Evolutionary conservation across 2,797 vertebrate genomes (phyloP).

Genomic region (Phataginus tetradactyla): DNA sequence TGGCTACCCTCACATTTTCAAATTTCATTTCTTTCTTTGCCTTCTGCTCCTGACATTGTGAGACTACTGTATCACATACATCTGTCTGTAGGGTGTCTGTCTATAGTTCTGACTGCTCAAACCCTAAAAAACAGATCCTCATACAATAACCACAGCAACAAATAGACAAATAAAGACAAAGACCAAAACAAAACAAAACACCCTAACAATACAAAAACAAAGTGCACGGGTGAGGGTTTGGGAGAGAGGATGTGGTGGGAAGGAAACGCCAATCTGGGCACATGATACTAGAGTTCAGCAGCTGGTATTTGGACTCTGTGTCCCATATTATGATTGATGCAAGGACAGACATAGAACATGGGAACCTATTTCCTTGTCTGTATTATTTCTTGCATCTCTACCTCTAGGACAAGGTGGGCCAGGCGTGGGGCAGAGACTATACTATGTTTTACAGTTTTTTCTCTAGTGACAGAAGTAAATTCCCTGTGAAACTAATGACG

Average conservation of each 20-base stretch:
- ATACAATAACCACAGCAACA: neutral
- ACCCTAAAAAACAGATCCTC: neutral
- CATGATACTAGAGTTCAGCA: neutral
- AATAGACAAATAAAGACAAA: conserved; percentile 2
- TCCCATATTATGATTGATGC: neutral
- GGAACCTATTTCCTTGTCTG: neutral
- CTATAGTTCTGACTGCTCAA: conserved; percentile 29
- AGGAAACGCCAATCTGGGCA: neutral
- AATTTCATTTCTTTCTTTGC: conserved; percentile 17
- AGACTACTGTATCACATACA: neutral
- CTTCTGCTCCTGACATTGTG: neutral
- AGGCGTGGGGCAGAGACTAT: neutral
- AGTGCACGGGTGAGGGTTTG: neutral
- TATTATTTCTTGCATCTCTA: neutral
- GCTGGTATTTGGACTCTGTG: neutral
- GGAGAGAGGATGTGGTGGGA: neutral
- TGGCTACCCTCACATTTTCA: conserved; percentile 11
- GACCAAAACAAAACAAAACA: neutral
- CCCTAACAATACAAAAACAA: neutral
- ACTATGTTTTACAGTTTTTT: neutral
- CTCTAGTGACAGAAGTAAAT: neutral
- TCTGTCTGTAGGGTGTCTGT: neutral
- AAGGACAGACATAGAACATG: neutral
- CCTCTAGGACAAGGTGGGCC: neutral
- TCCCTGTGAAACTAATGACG: neutral